Percentiles rank a stretch among this genome's conserved stretches.
Conservation (phyloP, 2,797 vertebrate species). For the Coreius guichenoti region DNA sequence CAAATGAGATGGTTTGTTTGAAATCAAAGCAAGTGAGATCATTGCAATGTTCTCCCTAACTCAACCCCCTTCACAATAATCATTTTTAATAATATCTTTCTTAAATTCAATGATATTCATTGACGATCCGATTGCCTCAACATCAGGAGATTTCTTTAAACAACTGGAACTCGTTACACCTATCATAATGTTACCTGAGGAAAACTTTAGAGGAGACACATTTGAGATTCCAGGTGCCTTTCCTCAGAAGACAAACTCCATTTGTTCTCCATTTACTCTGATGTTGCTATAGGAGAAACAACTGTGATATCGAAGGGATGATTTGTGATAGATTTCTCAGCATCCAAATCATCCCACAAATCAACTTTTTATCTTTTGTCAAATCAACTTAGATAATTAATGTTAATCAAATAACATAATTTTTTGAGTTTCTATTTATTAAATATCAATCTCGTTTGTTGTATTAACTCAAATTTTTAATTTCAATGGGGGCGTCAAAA, state of each 20-base stretch:
- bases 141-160: neutral
- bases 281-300: neutral
- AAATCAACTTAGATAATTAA: too few relatives aligned
- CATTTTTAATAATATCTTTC: conserved; percentile 4
- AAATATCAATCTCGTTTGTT: too few relatives aligned
- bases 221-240: neutral
- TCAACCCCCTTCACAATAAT: conserved; percentile 39
- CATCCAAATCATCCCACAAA: too few relatives aligned
- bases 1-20: conserved; percentile 70
- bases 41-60: conserved; percentile 66
- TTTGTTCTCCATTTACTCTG: neutral
- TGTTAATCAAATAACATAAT: too few relatives aligned
- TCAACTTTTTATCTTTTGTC: too few relatives aligned
- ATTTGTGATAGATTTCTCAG: neutral
- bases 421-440: too few relatives aligned
- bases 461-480: too few relatives aligned
- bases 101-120: neutral
- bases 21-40: conserved; percentile 68
- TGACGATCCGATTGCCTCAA: neutral
- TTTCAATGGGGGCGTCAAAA: too few relatives aligned
- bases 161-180: neutral
- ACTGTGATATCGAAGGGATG: neutral
- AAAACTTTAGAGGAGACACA: neutral
- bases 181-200: neutral
- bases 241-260: too few relatives aligned